phyloP scores from a whole-genome alignment of 2,888 invertebrate genomes.

The Augiades crinisus region DNA sequence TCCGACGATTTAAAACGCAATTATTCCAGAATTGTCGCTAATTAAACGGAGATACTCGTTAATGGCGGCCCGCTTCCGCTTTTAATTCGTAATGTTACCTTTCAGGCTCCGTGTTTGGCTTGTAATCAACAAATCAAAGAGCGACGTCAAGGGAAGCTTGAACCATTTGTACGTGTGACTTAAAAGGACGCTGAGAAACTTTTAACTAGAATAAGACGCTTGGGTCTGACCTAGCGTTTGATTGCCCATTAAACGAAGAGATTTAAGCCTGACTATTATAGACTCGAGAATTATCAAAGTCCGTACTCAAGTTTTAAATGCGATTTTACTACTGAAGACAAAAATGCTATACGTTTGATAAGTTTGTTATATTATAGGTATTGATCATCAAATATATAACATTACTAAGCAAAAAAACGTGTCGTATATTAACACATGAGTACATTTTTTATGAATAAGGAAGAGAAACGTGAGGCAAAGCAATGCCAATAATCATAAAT shows the following conservation, averaged over 20 bases:
- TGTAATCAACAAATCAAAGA: constrained; percentile 36
- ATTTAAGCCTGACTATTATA: no score
- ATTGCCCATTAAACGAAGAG: no score
- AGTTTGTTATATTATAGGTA: no score
- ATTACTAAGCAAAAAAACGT: background rate
- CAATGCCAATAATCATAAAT: constrained; percentile 1
- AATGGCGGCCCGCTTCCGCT: constrained; percentile 24
- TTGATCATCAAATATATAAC: no score
- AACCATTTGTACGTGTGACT: background rate
- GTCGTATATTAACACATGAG: background rate
- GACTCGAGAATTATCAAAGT: no score
- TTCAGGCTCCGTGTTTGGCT: constrained; percentile 31
- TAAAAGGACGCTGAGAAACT: no score
- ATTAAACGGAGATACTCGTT: constrained; percentile 60
- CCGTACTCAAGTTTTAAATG: no score
- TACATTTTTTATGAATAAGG: background rate
- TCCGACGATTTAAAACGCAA: constrained; percentile 61
- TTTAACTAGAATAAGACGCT: no score
- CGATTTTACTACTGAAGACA: no score
- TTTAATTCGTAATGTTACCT: constrained; percentile 32
- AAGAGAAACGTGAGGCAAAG: background rate
- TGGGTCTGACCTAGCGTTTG: no score
- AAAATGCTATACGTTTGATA: no score
- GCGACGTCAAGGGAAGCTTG: constrained; percentile 10
- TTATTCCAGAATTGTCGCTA: constrained; percentile 56